phyloP scores from a whole-genome alignment of 2,797 vertebrate species.

The Falco columbarius region DNA sequence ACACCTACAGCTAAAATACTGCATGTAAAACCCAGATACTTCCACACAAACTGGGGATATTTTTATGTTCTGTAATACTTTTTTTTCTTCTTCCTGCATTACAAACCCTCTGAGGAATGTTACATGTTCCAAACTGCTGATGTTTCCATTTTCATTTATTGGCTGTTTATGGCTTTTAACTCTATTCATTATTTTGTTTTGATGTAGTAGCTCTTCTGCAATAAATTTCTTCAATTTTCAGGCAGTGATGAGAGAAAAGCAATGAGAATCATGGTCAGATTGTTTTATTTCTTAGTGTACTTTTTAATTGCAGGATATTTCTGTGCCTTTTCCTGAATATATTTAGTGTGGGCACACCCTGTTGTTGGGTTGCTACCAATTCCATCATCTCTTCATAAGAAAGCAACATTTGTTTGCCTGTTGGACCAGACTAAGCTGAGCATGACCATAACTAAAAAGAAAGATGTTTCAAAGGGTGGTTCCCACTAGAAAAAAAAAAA shows the following conservation, averaged over 20 bases:
- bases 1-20: background rate
- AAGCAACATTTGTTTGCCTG: conserved; percentile 31
- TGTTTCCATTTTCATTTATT: conserved; percentile 24
- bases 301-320: conserved; percentile 22
- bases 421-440: background rate
- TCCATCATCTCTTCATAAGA: conserved; percentile 30
- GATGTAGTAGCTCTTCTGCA: background rate
- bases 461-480: conserved; percentile 21
- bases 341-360: background rate
- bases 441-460: conserved; percentile 7
- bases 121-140: conserved; percentile 13
- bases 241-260: background rate
- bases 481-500: background rate
- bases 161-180: background rate
- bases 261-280: background rate
- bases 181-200: conserved; percentile 10
- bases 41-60: background rate
- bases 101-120: conserved; percentile 38
- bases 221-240: background rate
- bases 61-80: background rate
- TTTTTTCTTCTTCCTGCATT: conserved; percentile 1
- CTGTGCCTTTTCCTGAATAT: background rate
- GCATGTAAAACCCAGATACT: conserved; percentile 14
- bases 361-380: background rate
- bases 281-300: background rate